Conservation (phyloP, 2,113 vertebrate species). For the Hydropotes inermis region DNA sequence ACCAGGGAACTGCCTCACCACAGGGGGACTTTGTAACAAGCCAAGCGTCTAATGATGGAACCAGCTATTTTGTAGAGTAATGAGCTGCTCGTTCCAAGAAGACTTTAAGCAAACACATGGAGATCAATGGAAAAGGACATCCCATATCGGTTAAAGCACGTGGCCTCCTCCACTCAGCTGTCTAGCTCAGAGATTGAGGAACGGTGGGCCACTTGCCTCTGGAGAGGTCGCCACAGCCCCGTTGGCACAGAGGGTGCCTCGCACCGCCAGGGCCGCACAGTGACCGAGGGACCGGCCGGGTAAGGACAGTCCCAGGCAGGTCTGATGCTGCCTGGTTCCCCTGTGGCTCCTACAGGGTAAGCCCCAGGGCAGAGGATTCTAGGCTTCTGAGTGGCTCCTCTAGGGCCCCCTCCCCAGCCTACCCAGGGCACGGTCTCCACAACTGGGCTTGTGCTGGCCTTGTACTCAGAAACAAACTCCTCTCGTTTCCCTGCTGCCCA, state of each 20-base stretch:
- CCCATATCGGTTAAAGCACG: not conserved
- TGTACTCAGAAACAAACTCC: not conserved
- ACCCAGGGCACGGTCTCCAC: not conserved
- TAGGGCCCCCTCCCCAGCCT: not conserved
- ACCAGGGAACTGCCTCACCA: not conserved
- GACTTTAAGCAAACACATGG: not conserved
- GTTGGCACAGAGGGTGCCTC: too few species aligned
- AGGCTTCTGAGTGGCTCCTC: not conserved
- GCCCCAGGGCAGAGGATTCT: not conserved
- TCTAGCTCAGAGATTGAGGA: not conserved
- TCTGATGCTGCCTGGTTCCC: not conserved
- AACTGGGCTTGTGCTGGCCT: not conserved
- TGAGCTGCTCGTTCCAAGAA: not conserved
- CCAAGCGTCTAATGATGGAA: fast-evolving
- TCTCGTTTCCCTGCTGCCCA: not conserved
- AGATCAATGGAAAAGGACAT: not conserved
- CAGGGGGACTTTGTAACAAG: not conserved
- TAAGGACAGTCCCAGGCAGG: fast-evolving
- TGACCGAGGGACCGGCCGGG: fast-evolving
- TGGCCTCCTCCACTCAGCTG: not conserved
- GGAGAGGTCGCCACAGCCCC: not conserved
- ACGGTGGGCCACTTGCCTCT: too few species aligned
- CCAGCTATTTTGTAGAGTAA: not conserved
- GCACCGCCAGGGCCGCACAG: too few species aligned
- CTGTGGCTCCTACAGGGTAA: not conserved